phyloP scores from a whole-genome alignment of 2,797 vertebrate species.

The Acanthurus lineatus region DNA sequence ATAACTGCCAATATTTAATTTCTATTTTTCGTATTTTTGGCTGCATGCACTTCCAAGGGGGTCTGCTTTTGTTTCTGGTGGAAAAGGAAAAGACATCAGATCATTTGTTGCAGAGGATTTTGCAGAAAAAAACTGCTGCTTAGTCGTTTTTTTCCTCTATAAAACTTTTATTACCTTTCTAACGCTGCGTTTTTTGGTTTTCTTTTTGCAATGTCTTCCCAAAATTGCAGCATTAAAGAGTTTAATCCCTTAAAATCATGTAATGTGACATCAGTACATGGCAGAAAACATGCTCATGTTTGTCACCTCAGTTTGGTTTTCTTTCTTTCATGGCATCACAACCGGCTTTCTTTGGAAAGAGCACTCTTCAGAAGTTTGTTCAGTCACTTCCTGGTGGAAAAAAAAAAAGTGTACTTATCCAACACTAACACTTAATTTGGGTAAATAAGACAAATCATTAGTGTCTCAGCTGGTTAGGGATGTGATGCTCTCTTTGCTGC shows the following conservation, averaged over 20 bases:
- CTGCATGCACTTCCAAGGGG: neutral
- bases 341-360: conserved; percentile 23
- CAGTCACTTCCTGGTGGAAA: conserved; percentile 12
- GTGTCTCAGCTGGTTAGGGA: conserved; percentile 16
- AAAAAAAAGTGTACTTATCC: conserved; percentile 16
- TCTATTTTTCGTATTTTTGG: neutral
- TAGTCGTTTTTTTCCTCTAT: neutral
- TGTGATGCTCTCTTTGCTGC: conserved; percentile 32
- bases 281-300: conserved; percentile 14
- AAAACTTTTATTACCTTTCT: neutral
- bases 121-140: no score
- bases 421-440: conserved; percentile 28
- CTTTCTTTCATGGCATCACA: no score
- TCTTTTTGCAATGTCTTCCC: neutral
- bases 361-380: conserved; percentile 29
- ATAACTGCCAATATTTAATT: neutral
- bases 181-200: neutral
- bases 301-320: conserved; percentile 3
- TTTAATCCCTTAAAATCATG: conserved; percentile 17
- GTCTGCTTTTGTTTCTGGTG: neutral
- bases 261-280: conserved; percentile 10
- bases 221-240: conserved; percentile 9
- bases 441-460: conserved; percentile 36
- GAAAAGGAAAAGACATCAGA: neutral
- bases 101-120: neutral